These are phyloP conservation scores for Colius striatus DNA, from an alignment of 2,113 vertebrate genomes.

Conservation along the genomic window DNA sequence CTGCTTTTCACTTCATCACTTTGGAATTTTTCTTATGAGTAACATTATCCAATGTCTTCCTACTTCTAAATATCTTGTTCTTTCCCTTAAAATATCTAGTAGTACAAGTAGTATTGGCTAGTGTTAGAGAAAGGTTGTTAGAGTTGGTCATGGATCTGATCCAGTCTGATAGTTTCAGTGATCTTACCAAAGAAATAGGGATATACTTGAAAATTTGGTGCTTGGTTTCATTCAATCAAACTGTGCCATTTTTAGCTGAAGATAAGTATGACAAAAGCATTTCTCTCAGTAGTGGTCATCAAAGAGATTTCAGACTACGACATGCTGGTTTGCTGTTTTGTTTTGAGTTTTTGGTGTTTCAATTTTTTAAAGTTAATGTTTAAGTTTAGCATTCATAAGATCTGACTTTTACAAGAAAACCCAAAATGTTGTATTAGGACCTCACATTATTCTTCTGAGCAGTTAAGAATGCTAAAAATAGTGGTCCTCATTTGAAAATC, in stretches of 20 bases:
- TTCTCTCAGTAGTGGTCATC: not conserved
- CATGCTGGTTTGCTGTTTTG: not conserved
- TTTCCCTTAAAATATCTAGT: not conserved
- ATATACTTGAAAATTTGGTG: not conserved
- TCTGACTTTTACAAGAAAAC: not conserved
- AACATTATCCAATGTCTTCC: not conserved
- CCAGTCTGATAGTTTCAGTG: not conserved
- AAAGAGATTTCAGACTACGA: not conserved
- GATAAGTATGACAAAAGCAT: not conserved
- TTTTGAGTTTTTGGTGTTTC: not conserved
- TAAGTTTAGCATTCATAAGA: not conserved
- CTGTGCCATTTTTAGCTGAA: not conserved
- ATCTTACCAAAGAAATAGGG: not conserved
- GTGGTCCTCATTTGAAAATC: not conserved
- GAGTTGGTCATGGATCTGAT: not conserved
- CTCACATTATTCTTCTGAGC: not conserved
- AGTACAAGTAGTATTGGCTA: not conserved
- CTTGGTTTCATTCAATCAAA: not conserved
- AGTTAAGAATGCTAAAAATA: not conserved
- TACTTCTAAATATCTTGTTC: not conserved
- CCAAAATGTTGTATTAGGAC: not conserved
- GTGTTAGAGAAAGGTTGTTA: not conserved
- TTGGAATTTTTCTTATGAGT: not conserved
- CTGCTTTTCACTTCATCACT: not conserved
- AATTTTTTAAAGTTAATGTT: not conserved